These are phyloP conservation scores for Anthoscopus minutus DNA, from an alignment of 2,113 vertebrate species.

Conservation along the genomic window DNA sequence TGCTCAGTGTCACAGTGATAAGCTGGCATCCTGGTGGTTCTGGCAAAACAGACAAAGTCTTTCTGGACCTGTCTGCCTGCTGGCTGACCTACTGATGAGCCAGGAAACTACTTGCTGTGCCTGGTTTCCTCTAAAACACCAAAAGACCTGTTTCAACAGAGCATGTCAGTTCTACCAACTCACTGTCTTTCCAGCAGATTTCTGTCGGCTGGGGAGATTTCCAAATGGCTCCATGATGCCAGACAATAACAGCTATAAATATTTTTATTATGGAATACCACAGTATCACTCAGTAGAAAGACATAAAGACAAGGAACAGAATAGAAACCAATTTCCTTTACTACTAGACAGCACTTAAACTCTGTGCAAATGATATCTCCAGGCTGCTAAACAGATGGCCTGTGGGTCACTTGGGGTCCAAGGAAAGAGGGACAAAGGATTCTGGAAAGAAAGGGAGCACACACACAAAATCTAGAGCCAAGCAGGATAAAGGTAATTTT, in stretches of 20 bases:
- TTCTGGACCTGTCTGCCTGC: neutral
- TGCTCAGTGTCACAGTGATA: neutral
- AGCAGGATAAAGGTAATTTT: neutral
- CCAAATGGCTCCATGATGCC: neutral
- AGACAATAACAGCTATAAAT: neutral
- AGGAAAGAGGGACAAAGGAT: neutral
- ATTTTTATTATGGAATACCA: neutral
- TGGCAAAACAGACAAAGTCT: neutral
- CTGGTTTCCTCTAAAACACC: neutral
- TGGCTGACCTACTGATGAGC: neutral
- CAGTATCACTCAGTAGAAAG: neutral
- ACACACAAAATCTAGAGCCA: neutral
- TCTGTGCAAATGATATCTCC: neutral
- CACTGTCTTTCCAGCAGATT: neutral
- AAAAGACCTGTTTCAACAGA: neutral
- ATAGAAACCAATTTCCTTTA: neutral
- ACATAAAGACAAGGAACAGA: neutral
- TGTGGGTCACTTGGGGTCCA: neutral
- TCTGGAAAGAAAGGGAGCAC: neutral
- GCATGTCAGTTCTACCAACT: neutral
- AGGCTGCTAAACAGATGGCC: neutral
- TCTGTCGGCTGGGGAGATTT: neutral
- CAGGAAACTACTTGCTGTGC: neutral
- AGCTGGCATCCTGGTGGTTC: neutral
- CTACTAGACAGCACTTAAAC: neutral